These are phyloP conservation scores for Pluvialis apricaria DNA, from an alignment of 2,113 vertebrate genomes.

Conservation along the genomic window DNA sequence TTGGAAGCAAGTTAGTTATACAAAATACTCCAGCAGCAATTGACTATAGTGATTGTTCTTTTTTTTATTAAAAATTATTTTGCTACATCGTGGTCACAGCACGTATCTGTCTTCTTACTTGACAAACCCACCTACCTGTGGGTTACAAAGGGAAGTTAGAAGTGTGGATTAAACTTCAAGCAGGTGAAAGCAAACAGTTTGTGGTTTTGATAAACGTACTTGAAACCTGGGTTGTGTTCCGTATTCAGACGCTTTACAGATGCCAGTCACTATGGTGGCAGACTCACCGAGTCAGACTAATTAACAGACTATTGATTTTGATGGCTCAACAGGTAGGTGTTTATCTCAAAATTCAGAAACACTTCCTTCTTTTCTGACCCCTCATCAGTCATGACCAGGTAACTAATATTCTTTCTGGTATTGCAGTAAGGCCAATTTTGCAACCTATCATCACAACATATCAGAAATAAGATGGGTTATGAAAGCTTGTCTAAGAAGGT, in stretches of 20 bases:
- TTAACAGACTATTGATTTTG: not conserved
- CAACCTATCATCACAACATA: rapidly evolving
- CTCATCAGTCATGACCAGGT: not conserved
- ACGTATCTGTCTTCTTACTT: not conserved
- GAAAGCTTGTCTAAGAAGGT: not conserved
- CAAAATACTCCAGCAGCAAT: not conserved
- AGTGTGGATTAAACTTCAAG: not conserved
- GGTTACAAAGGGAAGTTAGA: not conserved
- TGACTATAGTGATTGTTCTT: not conserved
- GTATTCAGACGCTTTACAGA: not conserved
- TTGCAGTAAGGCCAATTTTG: not conserved
- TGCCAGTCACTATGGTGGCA: not conserved
- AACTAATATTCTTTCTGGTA: not conserved
- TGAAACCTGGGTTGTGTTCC: not conserved
- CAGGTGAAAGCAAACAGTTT: not conserved
- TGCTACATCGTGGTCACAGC: not conserved
- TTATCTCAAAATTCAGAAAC: not conserved
- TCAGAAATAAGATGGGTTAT: not conserved
- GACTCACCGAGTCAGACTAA: not conserved
- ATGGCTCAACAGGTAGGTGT: not conserved
- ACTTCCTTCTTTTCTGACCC: not conserved
- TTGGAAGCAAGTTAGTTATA: slow-evolving; percentile 70
- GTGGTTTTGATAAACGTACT: not conserved
- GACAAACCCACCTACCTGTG: not conserved
- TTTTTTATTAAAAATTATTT: not conserved